Evolutionary conservation across 2,888 invertebrate genomes (phyloP), one percentile per base, ranked within the genome.

Genomic region (Caenorhabditis panamensis): DNA sequence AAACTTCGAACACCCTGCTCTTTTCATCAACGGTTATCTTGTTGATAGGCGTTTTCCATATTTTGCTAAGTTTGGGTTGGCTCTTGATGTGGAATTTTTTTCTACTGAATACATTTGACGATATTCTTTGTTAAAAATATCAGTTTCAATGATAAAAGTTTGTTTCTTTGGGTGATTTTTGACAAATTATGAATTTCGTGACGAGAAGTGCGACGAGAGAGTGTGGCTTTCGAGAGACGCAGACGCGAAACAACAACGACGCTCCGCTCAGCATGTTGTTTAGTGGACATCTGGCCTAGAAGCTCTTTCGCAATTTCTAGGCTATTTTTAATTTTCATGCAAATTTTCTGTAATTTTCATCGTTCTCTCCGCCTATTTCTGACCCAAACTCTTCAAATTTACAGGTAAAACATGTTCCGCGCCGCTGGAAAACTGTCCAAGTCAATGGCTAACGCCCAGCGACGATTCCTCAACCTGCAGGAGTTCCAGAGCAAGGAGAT

Each of bases 401-500:
- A 20, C 49, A 63, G 49, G 47, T 37, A 28, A 66, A 44, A 49
- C 49, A 79, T 80, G 80, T 71, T 80, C 54, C 75, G 80, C 37
- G 69, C 71, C n/a, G 66, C 61, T 66, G 75, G 75, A 26, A 80
- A 62, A 20, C 24, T 75, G 13, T 63, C 64, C 18, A 79, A 73
- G 18, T 63, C 73, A n/a, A 41, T 73, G 31, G 11, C 36, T 18
- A 67, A 62, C 8, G 47, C 54, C 13, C 86, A 86, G 36, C 36
- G 53, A 11, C 76, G 97, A 86, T 93, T 94, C 90, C 93, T 99
- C 68, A 98, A 98, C 93, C 93, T 99, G 44, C 94, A 98, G 91
- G 99, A 99, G 92, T 98, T 95, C 91, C 98, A 99, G 92, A 97
- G 97, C 91, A 99, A 99, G 92, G 94, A 82, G 37, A 64, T 86